Conservation (phyloP, 2,888 invertebrate species). For the Acrobasis repandana region DNA sequence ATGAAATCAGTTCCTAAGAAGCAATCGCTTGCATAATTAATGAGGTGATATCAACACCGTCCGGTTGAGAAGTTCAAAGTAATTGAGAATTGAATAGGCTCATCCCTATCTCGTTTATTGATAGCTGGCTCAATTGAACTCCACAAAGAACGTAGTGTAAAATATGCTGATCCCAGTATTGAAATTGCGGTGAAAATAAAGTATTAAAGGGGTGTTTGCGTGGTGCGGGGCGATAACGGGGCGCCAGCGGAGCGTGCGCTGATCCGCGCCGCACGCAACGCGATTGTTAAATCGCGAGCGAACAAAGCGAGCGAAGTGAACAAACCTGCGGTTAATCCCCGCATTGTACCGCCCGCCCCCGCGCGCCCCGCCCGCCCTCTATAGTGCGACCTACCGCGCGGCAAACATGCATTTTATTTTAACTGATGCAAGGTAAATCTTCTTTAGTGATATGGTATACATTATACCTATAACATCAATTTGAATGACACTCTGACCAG, state of each 20-base stretch:
- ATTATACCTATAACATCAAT: neutral
- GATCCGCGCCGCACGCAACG: conserved; percentile 55
- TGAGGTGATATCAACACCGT: conserved; percentile 18
- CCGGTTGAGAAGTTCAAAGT: conserved; percentile 19
- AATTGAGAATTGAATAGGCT: conserved; percentile 33
- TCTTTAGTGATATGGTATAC: neutral
- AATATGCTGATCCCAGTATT: conserved; percentile 78
- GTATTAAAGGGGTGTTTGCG: conserved; percentile 65
- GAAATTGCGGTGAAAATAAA: conserved; percentile 61
- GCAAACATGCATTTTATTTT: conserved; percentile 2
- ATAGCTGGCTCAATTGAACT: conserved; percentile 62
- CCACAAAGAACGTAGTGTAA: conserved; percentile 59
- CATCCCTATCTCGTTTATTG: conserved; percentile 60
- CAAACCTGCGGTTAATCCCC: conserved; percentile 66
- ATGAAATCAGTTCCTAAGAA: conserved; percentile 12
- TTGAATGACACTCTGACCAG: neutral
- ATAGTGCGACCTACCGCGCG: conserved; percentile 26
- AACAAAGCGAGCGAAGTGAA: conserved; percentile 61
- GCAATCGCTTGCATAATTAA: conserved; percentile 21
- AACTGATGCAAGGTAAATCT: neutral
- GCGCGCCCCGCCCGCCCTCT: conserved; percentile 21
- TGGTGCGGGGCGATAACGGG: conserved; percentile 67
- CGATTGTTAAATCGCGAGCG: conserved; percentile 47
- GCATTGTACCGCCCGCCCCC: conserved; percentile 49
- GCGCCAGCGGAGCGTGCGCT: conserved; percentile 56